These are phyloP conservation scores for Umimayanthus kanabou DNA, from an alignment of 92 coral and sea anemone species.

Conservation along the genomic window DNA sequence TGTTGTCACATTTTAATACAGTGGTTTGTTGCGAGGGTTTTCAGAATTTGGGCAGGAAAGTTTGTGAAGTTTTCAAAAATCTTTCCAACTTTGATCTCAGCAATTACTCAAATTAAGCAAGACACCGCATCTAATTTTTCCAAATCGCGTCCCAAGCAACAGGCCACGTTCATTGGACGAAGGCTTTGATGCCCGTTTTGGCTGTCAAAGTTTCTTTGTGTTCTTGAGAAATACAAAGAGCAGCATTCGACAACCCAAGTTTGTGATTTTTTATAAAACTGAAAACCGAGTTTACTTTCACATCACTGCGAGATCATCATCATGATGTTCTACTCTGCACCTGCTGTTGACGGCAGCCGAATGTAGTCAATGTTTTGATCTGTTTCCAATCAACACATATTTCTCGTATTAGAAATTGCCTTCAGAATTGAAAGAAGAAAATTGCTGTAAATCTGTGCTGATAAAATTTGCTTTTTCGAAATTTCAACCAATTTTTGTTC, in stretches of 20 bases:
- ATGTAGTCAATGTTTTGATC: not conserved
- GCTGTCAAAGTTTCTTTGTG: not conserved
- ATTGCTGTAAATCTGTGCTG: not conserved
- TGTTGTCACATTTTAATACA: not conserved
- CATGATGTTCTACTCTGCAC: conserved; percentile 12
- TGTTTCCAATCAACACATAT: conserved; percentile 12
- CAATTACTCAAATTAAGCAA: conserved; percentile 7
- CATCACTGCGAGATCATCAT: conserved; percentile 4
- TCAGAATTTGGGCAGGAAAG: not conserved
- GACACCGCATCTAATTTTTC: conserved; percentile 5
- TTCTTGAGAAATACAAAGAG: not conserved
- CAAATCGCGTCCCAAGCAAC: conserved; percentile 17
- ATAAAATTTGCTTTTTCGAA: not conserved
- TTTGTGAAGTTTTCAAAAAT: conserved; percentile 3
- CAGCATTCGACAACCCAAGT: not conserved
- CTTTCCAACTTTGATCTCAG: conserved; percentile 23
- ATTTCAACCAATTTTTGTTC: not conserved
- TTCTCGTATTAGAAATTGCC: not conserved
- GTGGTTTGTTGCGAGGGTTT: not conserved
- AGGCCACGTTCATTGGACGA: not conserved
- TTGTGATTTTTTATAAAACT: not conserved
- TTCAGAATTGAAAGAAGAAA: not conserved
- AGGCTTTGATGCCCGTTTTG: not conserved
- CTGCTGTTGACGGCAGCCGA: conserved; percentile 16
- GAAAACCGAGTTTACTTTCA: not conserved